Evolutionary conservation across 1,140 invertebrate genomes (phyloP).

Genomic region (Neotoxoptera formosana): DNA sequence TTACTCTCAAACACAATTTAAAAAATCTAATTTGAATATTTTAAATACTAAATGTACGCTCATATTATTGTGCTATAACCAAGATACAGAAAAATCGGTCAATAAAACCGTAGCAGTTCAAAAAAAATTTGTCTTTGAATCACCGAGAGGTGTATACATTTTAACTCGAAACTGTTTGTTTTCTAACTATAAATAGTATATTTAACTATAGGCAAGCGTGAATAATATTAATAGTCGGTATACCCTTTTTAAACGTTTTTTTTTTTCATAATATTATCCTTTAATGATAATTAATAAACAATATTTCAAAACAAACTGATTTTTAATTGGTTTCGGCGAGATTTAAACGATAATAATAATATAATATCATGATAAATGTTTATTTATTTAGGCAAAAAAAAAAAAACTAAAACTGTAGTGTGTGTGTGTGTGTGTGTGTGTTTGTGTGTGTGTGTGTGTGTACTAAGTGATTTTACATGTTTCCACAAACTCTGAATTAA

Average conservation of each 20-base stretch:
- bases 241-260: too few species aligned
- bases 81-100: too few species aligned
- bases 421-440: not conserved
- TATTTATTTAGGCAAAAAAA: not conserved
- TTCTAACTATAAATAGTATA: not conserved
- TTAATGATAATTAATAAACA: too few species aligned
- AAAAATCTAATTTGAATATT: not conserved
- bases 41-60: too few species aligned
- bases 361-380: not conserved
- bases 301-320: too few species aligned
- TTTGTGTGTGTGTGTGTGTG: not conserved
- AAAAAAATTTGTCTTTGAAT: too few species aligned
- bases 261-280: too few species aligned
- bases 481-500: not conserved
- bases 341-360: too few species aligned
- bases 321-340: too few species aligned
- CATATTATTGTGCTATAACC: too few species aligned
- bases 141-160: not conserved
- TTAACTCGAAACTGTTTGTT: not conserved
- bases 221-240: too few species aligned
- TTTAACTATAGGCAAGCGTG: not conserved
- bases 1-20: not conserved
- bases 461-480: not conserved
- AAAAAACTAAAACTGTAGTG: not conserved
- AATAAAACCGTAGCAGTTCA: too few species aligned